Percentiles rank a stretch among this genome's conserved stretches.
phyloP scores from a whole-genome alignment of 2,797 vertebrate genomes.

The Cirrhinus molitorella region DNA sequence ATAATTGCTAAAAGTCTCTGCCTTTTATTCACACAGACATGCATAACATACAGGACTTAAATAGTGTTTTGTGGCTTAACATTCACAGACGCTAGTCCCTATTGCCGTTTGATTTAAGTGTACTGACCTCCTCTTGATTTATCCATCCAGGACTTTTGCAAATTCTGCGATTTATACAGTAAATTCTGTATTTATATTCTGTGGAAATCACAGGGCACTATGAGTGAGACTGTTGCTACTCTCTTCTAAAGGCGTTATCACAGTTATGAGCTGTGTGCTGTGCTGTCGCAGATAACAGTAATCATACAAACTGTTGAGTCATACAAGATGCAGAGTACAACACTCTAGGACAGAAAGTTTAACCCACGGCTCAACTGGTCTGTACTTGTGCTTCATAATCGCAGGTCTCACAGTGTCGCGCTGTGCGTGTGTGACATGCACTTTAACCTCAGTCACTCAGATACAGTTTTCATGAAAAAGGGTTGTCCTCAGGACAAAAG shows the following conservation, averaged over 20 bases:
- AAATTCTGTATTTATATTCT: too few relatives aligned
- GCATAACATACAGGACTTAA: too few relatives aligned
- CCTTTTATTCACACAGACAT: too few relatives aligned
- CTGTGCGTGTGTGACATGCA: background rate
- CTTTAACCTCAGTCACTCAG: background rate
- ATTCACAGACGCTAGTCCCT: too few relatives aligned
- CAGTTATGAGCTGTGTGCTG: background rate
- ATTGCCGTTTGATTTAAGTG: too few relatives aligned
- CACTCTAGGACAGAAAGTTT: background rate
- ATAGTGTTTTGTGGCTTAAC: too few relatives aligned
- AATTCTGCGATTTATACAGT: too few relatives aligned
- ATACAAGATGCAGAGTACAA: background rate
- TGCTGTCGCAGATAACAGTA: background rate
- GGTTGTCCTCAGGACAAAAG: background rate
- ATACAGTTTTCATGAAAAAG: background rate
- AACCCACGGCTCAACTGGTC: background rate
- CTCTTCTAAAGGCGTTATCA: background rate
- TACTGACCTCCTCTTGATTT: too few relatives aligned
- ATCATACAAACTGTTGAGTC: background rate
- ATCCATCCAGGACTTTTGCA: too few relatives aligned
- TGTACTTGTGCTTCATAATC: slow-evolving; percentile 33
- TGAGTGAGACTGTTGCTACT: background rate
- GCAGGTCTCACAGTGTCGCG: background rate
- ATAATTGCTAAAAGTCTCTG: background rate
- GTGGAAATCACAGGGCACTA: too few relatives aligned